These are phyloP conservation scores for Rallus crepitans DNA, from an alignment of 2,797 vertebrate genomes.

Conservation along the genomic window DNA sequence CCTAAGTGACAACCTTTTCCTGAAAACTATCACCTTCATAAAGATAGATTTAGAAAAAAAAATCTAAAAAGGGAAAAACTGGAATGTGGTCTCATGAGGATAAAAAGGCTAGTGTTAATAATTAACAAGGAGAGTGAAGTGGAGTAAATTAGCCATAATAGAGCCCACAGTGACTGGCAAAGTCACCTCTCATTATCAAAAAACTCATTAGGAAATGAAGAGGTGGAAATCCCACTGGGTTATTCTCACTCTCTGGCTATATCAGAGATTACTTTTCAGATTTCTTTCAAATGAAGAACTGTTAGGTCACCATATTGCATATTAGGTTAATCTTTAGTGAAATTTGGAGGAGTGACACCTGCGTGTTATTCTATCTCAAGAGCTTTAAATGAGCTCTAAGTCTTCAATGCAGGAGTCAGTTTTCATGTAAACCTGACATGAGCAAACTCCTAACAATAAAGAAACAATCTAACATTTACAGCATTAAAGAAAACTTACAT, in stretches of 20 bases:
- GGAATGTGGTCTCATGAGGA: conserved; percentile 86
- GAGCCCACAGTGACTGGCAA: conserved; percentile 90
- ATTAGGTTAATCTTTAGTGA: conserved; percentile 81
- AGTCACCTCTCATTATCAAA: conserved; percentile 87
- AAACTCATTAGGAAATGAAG: conserved; percentile 87
- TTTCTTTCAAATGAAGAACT: conserved; percentile 79
- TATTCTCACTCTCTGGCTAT: conserved; percentile 76
- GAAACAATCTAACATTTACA: background rate
- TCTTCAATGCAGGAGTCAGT: conserved; percentile 38
- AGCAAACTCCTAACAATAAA: conserved; percentile 29
- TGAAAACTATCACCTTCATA: conserved; percentile 68
- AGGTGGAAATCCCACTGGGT: conserved; percentile 85
- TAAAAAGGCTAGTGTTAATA: conserved; percentile 98
- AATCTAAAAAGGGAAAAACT: conserved; percentile 76
- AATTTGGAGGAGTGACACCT: conserved; percentile 73
- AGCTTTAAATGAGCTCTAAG: conserved; percentile 70
- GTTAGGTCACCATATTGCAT: conserved; percentile 79
- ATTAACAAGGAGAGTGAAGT: conserved; percentile 90
- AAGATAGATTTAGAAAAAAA: conserved; percentile 66
- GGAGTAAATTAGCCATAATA: conserved; percentile 95
- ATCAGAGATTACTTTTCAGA: conserved; percentile 81
- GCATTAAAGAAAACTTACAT: background rate
- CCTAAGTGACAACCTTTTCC: conserved; percentile 74
- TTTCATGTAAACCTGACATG: conserved; percentile 53
- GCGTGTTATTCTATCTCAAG: conserved; percentile 63